Evolutionary conservation across 2,797 vertebrate genomes (phyloP).

Genomic region (Harpagifer antarcticus): DNA sequence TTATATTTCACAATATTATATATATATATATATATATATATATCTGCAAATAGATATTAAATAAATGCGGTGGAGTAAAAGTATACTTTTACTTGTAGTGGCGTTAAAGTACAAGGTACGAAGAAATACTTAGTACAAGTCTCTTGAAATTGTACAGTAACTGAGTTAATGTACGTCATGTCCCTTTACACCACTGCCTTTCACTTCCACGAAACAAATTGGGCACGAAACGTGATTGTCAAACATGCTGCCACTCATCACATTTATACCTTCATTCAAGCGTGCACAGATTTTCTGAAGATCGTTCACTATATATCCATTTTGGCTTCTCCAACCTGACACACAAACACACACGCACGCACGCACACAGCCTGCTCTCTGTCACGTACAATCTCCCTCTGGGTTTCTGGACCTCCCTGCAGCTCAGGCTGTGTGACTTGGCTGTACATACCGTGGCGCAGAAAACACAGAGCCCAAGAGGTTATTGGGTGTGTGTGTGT

Average conservation of each 20-base stretch:
- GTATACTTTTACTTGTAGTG: no score
- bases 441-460: constrained; percentile 72
- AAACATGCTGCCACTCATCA: constrained; percentile 40
- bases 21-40: no score
- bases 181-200: not conserved
- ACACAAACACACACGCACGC: constrained; percentile 38
- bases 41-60: no score
- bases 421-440: constrained; percentile 85
- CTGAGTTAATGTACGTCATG: no score
- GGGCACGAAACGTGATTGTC: not conserved
- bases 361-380: constrained; percentile 70
- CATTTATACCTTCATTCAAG: constrained; percentile 21
- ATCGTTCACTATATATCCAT: constrained; percentile 28
- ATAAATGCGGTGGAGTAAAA: no score
- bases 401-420: constrained; percentile 81
- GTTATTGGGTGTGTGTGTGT: constrained; percentile 58
- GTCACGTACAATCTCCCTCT: constrained; percentile 84
- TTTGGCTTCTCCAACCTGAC: constrained; percentile 43
- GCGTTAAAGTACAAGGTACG: no score
- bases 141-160: no score
- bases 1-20: no score
- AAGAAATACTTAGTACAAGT: no score
- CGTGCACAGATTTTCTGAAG: constrained; percentile 9
- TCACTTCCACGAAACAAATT: constrained; percentile 25
- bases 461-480: constrained; percentile 70